Percentiles rank a stretch among this genome's conserved stretches.
Conservation (phyloP, 2,888 invertebrate genomes). For the Cheilosia scutellata region DNA sequence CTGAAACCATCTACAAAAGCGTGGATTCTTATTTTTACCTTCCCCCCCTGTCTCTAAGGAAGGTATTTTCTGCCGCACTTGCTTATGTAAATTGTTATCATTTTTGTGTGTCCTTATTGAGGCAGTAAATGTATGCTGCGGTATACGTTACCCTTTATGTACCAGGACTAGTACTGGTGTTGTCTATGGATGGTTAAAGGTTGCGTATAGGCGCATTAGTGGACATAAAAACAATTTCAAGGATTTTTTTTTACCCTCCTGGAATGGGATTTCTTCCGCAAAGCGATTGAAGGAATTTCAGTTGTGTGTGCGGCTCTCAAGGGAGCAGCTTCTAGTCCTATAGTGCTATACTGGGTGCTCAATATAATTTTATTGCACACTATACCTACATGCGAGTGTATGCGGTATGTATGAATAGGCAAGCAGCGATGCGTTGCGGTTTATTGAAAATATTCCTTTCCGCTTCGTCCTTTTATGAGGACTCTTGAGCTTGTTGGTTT, state of each 20-base stretch:
- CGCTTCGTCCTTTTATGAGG: slow-evolving; percentile 73
- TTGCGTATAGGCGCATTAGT: slow-evolving; percentile 74
- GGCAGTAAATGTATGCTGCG: slow-evolving; percentile 1
- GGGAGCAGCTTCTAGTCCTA: slow-evolving; percentile 12
- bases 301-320: slow-evolving; percentile 34
- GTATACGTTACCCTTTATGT: slow-evolving; percentile 45
- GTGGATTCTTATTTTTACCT: neutral
- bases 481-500: slow-evolving; percentile 32
- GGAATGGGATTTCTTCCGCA: slow-evolving; percentile 57
- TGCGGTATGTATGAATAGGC: slow-evolving; percentile 44
- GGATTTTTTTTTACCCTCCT: slow-evolving; percentile 34
- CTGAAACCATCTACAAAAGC: neutral
- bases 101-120: slow-evolving; percentile 25
- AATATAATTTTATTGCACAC: slow-evolving; percentile 73
- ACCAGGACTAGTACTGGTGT: neutral
- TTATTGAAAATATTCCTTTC: slow-evolving; percentile 74
- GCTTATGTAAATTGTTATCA: slow-evolving; percentile 68
- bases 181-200: slow-evolving; percentile 43
- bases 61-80: slow-evolving; percentile 24
- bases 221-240: slow-evolving; percentile 74
- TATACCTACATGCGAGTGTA: slow-evolving; percentile 34
- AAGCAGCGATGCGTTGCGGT: slow-evolving; percentile 71
- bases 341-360: slow-evolving; percentile 56
- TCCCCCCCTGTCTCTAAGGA: neutral
- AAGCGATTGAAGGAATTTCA: slow-evolving; percentile 66